These are phyloP conservation scores for Stegodyphus mimosarum DNA, from an alignment of 1,140 invertebrate species.

Conservation along the genomic window DNA sequence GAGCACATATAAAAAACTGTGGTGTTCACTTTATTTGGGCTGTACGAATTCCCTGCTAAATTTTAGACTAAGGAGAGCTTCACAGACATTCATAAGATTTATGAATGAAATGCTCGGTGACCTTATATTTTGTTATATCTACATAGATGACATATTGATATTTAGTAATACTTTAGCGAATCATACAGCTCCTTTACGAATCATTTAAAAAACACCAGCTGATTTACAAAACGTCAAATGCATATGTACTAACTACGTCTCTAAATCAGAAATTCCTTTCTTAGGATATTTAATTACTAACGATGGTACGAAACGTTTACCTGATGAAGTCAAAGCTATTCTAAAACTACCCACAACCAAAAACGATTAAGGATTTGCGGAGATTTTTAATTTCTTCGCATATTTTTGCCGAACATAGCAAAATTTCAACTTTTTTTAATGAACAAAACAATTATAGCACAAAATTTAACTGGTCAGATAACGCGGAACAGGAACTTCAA, in stretches of 20 bases:
- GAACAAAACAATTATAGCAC: not conserved
- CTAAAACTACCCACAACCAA: not conserved
- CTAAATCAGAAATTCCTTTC: not conserved
- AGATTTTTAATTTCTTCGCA: not conserved
- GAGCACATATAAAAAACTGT: conserved; percentile 1
- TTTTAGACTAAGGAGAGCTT: not conserved
- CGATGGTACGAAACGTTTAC: not conserved
- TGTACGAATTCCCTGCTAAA: not conserved
- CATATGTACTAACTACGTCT: not conserved
- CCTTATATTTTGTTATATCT: not conserved
- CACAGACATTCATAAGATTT: not conserved
- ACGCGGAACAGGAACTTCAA: not conserved
- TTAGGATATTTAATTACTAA: not conserved
- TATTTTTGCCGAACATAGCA: not conserved
- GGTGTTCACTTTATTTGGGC: not conserved
- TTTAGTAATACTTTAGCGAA: not conserved
- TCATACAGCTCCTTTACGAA: not conserved
- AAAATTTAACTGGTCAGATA: not conserved
- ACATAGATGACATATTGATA: not conserved
- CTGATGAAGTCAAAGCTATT: not conserved
- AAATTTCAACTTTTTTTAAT: not conserved
- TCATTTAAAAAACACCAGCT: not conserved
- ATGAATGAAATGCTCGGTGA: conserved; percentile 4
- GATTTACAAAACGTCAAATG: not conserved
- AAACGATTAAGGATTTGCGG: not conserved